Base-by-base conservation (phyloP, 2,888 invertebrate genomes). In the Apamea anceps region DNA sequence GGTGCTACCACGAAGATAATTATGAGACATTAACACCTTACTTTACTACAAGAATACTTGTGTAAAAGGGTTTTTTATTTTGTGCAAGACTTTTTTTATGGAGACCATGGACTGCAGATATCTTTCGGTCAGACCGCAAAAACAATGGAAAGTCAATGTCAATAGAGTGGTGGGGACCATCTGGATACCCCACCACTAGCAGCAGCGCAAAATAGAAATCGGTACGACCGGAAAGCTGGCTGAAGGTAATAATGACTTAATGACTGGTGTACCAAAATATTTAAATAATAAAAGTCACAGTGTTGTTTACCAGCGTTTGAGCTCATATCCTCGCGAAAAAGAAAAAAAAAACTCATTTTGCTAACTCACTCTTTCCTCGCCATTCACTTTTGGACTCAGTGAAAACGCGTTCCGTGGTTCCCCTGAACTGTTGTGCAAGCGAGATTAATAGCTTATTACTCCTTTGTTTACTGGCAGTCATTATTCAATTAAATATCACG, bases 401-500 rank as follows among this genome's bases (percentile, higher is more conserved):
- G 81, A 75, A 45, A 37, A 72, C 28, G 21, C 8, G 62, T 74
- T 66, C n/a, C 81, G 37, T 88, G 65, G 88, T 88, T 68, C 45
- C 75, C 1, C 67, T 45, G 21, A 60, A 57, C 80, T 86, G 81
- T 77, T 83, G 48, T 85, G 80, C 68, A 57, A 62, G 76, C 79
- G 83, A 92, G 93, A 94, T 93, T 94, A 94, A 93, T 94, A 90
- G 91, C 91, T 88, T 91, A 93, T 92, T 91, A 93, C 88, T 89
- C 91, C 87, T 92, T 94, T 94, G 94, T 93, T 92, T 91, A 91
- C 91, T 84, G 85, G 85, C 79, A 92, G 91, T 93, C 92, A 93
- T 94, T 93, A 94, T 93, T 93, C 93, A 93, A 93, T 94, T 93
- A 93, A 91, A 91, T 92, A 92, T 91, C 87, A 91, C 82, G 84